Evolutionary conservation across 1,140 invertebrate species (phyloP), one percentile per base, ranked within the genome.

Genomic region (Bicyclus anynana): DNA sequence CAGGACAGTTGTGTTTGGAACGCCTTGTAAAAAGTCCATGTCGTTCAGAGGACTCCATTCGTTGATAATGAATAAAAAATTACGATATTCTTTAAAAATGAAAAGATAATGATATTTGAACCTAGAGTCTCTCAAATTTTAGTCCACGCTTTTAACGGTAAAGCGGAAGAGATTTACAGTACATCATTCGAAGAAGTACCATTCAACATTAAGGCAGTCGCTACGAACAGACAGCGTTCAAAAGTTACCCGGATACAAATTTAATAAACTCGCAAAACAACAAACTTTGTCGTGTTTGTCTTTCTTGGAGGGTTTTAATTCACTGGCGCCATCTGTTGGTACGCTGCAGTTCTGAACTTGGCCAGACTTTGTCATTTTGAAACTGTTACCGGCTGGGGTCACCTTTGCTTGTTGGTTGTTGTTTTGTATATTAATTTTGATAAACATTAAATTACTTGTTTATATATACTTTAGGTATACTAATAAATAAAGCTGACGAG

Each of bases 301-400:
- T 33, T 33, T 33, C 3, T 33, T 33, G 40, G 17, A 12, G 40
- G 40, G 40, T 44, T 44, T 44, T 44, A 44, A 44, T 44, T 44
- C 40, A 44, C 40, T 44, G 40, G 40, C 40, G 40, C 40, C 40
- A 44, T 44, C 40, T 44, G 40, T 5, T 18, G 40, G 40, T 20
- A 12, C 40, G 40, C 40, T 44, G 40, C 40, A 44, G 17, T 44
- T 44, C 18, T 44, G 18, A 44, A 44, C 40, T 44, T 12, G 40
- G 40, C 10, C 40, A 20, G 40, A 44, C 16, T 44, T 44, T 44
- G 12, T 44, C 18, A 44, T 44, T 44, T 44, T 16, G 10, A 38
- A 44, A 44, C 40, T 44, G 40, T 44, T 44, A 16, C 18, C 40
- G 40, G 17, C 1, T 44, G 17, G 18, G 18, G 40, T 44, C 40